A percentile compares a stretch with the other conserved stretches of the same genome.
Evolutionary conservation across 2,888 invertebrate genomes (phyloP).

Genomic region (Protonemura montana): DNA sequence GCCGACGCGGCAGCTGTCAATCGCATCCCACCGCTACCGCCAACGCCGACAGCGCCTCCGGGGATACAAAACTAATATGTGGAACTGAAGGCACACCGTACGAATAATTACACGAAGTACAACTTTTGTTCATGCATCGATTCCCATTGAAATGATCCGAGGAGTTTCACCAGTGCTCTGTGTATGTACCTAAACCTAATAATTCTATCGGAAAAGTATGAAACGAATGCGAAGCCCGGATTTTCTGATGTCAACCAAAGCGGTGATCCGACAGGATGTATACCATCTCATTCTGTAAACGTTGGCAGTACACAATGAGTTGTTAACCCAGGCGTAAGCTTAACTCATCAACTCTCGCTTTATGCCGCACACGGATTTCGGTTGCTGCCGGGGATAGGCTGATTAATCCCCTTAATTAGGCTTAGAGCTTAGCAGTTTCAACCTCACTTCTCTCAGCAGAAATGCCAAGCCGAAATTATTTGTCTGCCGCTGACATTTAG

Average conservation of each 20-base stretch:
- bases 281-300: neutral
- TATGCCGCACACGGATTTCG: neutral
- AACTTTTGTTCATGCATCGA: neutral
- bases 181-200: neutral
- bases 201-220: neutral
- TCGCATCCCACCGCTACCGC: neutral
- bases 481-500: neutral
- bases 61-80: neutral
- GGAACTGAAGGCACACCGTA: neutral
- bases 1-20: conserved; percentile 1
- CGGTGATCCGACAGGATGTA: neutral
- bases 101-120: neutral
- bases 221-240: neutral
- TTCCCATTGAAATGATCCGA: neutral
- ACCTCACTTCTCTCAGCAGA: neutral
- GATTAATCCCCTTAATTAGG: conserved; percentile 12
- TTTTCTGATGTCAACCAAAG: neutral
- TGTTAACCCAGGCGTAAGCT: conserved; percentile 4
- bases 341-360: conserved; percentile 7
- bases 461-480: neutral
- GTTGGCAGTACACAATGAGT: neutral
- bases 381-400: neutral
- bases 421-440: neutral
- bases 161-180: neutral
- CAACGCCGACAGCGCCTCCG: neutral